Evolutionary conservation across 1,140 invertebrate genomes (phyloP), one percentile per base, ranked within the genome.

Genomic region (Pseudomyrmex concolor): DNA sequence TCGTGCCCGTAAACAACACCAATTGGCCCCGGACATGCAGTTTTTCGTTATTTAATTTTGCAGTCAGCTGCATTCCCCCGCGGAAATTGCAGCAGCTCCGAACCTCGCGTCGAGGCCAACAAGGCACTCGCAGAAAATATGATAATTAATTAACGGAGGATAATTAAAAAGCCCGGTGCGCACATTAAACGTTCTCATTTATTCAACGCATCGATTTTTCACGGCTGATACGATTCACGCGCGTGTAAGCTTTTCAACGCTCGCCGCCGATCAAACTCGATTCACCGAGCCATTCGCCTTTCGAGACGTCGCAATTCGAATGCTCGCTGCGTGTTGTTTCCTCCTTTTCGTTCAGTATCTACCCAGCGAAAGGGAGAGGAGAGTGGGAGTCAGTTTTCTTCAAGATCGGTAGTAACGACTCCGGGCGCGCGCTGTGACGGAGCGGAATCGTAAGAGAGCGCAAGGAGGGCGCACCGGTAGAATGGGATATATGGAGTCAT

Each of bases 401-500:
- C 72, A 74, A 72, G 86, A 90, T 89, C 87, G 87, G 86, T 84
- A 88, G 34, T 90, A 87, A 89, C 88, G 83, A 88, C 76, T 88
- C 55, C 60, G 54, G 60, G 64, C 17, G 63, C 73, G 64, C 17
- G 63, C 73, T 59, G 54, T 55, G 57, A 64, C 50, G 50, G 78
- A 83, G 77, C 83, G 84, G 88, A 86, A 90, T 89, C 72, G 87
- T 73, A 83, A 83, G 87, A 67, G 84, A 43, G 62, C 50, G 74
- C 57, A 71, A 10, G 67, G 83, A 82, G 62, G 84, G 85, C 70
- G 77, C 77, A 80, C 74, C 55, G 67, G 72, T 84, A 81, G 85
- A 77, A 77, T 89, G 84, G 90, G 89, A 87, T 89, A 90, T 92
- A 93, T 92, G 91, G 87, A 93, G 92, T 93, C 93, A 91, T 91